Percentiles rank a stretch among this genome's conserved stretches.
phyloP scores from a whole-genome alignment of 2,797 vertebrate species.

The Adrianichthys oophorus region DNA sequence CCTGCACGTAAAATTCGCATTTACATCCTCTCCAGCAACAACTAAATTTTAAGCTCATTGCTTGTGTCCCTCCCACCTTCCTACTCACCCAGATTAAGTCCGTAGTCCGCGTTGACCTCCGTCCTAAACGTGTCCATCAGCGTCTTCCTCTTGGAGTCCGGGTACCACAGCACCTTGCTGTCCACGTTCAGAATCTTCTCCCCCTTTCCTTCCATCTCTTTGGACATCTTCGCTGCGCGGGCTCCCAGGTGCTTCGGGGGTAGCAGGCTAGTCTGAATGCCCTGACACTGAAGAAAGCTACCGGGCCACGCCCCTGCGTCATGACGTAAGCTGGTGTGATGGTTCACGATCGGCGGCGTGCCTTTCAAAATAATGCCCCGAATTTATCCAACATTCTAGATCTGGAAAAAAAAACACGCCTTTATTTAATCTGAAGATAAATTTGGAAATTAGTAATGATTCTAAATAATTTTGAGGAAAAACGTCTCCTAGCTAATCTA shows the following conservation, averaged over 20 bases:
- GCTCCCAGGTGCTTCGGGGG: neutral
- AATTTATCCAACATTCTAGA: neutral
- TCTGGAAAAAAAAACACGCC: no score
- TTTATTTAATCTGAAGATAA: neutral
- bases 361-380: conserved; percentile 35
- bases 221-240: conserved; percentile 75
- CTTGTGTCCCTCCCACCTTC: conserved; percentile 2
- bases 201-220: conserved; percentile 71
- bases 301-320: conserved; percentile 10
- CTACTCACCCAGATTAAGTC: conserved; percentile 88
- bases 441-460: no score
- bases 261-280: no score
- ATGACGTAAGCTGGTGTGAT: conserved; percentile 11
- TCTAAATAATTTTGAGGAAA: no score
- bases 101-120: conserved; percentile 82
- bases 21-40: conserved; percentile 12
- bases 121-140: conserved; percentile 90
- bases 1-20: conserved; percentile 12
- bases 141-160: conserved; percentile 90
- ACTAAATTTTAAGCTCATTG: neutral
- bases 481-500: no score
- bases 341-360: neutral
- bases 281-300: conserved; percentile 8
- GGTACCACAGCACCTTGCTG: conserved; percentile 91
- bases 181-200: conserved; percentile 91